These are phyloP conservation scores for Hirtodrosophila alboralis DNA, from an alignment of 2,888 invertebrate genomes.

Conservation along the genomic window DNA sequence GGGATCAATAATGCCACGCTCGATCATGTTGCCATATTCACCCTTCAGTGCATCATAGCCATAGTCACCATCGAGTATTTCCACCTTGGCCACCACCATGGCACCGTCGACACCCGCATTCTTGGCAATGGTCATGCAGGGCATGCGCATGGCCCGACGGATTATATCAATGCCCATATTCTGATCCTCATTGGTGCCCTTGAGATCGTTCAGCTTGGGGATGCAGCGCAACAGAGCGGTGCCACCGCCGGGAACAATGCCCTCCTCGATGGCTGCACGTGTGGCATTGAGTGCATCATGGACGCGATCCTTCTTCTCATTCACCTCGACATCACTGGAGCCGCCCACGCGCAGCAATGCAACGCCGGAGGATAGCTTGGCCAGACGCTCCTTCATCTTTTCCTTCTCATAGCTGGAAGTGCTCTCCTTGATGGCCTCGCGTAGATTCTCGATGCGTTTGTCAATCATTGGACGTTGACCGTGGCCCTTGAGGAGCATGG, in stretches of 20 bases:
- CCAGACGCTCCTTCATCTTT: slow-evolving; percentile 95
- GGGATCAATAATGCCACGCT: slow-evolving; percentile 97
- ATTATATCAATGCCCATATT: slow-evolving; percentile 92
- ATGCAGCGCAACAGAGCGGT: slow-evolving; percentile 94
- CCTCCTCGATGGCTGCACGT: slow-evolving; percentile 96
- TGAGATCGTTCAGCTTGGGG: slow-evolving; percentile 88
- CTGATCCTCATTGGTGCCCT: slow-evolving; percentile 88
- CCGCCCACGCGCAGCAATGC: slow-evolving; percentile 93
- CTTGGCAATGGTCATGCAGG: slow-evolving; percentile 94
- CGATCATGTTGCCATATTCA: slow-evolving; percentile 96
- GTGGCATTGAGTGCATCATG: slow-evolving; percentile 97
- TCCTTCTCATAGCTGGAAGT: slow-evolving; percentile 97
- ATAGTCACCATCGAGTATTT: slow-evolving; percentile 89
- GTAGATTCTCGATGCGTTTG: slow-evolving; percentile 91
- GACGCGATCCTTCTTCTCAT: slow-evolving; percentile 97
- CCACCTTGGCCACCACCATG: slow-evolving; percentile 95
- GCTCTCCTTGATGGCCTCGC: slow-evolving; percentile 93
- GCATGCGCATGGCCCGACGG: slow-evolving; percentile 93
- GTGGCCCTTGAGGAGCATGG: slow-evolving; percentile 88
- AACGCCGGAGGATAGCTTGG: slow-evolving; percentile 93
- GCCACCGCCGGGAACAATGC: slow-evolving; percentile 98
- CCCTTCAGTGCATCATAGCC: slow-evolving; percentile 96
- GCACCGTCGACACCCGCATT: slow-evolving; percentile 97
- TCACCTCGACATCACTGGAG: slow-evolving; percentile 95
- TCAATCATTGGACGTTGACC: slow-evolving; percentile 93